A percentile compares a stretch with the other conserved stretches of the same genome.
Conservation (phyloP, 2,888 invertebrate genomes). For the Chironomus riparius region DNA sequence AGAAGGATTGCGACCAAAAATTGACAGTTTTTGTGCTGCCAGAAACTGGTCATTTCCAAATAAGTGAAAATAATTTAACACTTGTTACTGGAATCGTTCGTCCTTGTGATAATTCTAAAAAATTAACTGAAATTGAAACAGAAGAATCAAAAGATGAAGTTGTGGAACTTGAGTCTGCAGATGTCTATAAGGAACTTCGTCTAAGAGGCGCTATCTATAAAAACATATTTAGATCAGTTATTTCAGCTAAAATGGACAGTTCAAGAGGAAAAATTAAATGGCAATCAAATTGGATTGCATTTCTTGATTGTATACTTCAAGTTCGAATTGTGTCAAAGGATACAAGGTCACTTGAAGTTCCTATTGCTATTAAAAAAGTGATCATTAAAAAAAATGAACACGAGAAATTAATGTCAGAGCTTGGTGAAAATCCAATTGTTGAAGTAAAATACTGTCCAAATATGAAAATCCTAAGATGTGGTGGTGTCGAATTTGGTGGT, state of each 20-base stretch:
- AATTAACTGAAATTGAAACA: constrained; percentile 28
- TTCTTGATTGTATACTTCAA: constrained; percentile 84
- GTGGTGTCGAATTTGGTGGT: constrained; percentile 69
- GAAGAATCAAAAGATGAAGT: constrained; percentile 32
- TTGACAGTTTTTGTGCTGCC: constrained; percentile 51
- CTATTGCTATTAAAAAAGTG: constrained; percentile 62
- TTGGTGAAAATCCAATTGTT: constrained; percentile 34
- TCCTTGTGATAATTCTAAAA: constrained; percentile 45
- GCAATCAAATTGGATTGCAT: constrained; percentile 78
- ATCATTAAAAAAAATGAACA: constrained; percentile 59
- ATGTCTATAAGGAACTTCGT: constrained; percentile 61
- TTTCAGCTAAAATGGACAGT: constrained; percentile 37
- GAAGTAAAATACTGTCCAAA: constrained; percentile 36
- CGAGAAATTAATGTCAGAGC: constrained; percentile 42
- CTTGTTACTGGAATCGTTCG: constrained; percentile 62
- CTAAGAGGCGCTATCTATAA: constrained; percentile 61
- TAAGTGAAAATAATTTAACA: constrained; percentile 58
- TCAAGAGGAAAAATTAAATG: constrained; percentile 46
- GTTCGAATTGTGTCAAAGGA: constrained; percentile 62
- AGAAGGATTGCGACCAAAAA: constrained; percentile 50
- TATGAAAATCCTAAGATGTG: constrained; percentile 47
- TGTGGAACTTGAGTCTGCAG: constrained; percentile 47
- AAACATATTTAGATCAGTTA: constrained; percentile 37
- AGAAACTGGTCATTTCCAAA: constrained; percentile 52
- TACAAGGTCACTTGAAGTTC: constrained; percentile 60